Percentiles rank a stretch among this genome's conserved stretches.
Evolutionary conservation across 1,140 invertebrate genomes (phyloP).

Genomic region (Drosophila tropicalis): DNA sequence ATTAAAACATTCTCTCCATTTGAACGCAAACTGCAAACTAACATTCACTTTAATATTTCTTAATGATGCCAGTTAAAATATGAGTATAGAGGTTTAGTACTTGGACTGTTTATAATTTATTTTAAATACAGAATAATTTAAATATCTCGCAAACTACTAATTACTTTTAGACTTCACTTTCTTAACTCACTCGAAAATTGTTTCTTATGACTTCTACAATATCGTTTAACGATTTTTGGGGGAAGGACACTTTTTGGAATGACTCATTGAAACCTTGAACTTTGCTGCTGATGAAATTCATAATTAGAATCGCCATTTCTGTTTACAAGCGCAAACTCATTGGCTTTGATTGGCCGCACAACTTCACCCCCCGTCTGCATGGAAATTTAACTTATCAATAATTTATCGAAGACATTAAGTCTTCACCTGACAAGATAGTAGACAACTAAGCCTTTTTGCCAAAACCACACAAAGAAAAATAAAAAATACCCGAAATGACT

Average conservation of each 20-base stretch:
- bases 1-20: too few species aligned
- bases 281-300: conserved; percentile 31
- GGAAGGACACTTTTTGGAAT: background rate
- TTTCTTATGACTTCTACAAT: background rate
- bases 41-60: too few species aligned
- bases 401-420: conserved; percentile 58
- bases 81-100: too few species aligned
- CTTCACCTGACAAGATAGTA: conserved; percentile 70
- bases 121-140: too few species aligned
- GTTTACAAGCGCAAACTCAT: conserved; percentile 5
- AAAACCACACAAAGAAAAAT: conserved; percentile 19
- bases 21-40: too few species aligned
- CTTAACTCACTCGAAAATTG: background rate
- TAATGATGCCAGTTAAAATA: too few species aligned
- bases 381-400: conserved; percentile 54
- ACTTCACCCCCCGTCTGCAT: conserved; percentile 11
- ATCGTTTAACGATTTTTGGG: background rate
- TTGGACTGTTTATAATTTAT: too few species aligned
- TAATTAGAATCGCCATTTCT: conserved; percentile 5
- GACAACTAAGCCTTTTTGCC: conserved; percentile 45
- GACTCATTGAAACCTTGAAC: conserved; percentile 17
- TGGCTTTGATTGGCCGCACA: background rate
- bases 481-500: conserved; percentile 48
- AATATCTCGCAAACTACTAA: too few species aligned
- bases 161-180: too few species aligned